These are phyloP conservation scores for Nansenia antarctica DNA, from an alignment of 2,113 vertebrate genomes.

Conservation along the genomic window DNA sequence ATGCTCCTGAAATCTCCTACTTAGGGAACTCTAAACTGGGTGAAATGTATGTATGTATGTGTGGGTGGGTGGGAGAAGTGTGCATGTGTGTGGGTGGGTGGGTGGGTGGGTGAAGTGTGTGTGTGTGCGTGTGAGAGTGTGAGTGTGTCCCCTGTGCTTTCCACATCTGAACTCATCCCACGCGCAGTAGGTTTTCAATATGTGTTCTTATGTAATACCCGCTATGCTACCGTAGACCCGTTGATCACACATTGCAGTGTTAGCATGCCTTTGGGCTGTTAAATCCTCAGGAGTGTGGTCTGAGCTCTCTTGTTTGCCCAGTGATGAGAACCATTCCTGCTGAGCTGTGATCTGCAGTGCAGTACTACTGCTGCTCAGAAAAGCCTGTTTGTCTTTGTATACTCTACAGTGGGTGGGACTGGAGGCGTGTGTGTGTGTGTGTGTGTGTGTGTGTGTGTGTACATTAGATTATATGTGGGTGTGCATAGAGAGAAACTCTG, in stretches of 20 bases:
- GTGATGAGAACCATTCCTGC: slow-evolving; percentile 56
- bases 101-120: too few relatives aligned
- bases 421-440: slow-evolving; percentile 15
- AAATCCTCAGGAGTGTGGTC: slow-evolving; percentile 48
- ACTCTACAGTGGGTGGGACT: slow-evolving; percentile 19
- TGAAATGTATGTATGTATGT: too few relatives aligned
- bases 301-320: slow-evolving; percentile 53
- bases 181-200: not conserved
- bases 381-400: slow-evolving; percentile 34
- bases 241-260: not conserved
- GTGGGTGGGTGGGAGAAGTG: too few relatives aligned
- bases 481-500: slow-evolving; percentile 4
- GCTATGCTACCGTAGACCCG: too few relatives aligned
- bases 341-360: slow-evolving; percentile 65
- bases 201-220: not conserved
- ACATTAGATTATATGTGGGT: slow-evolving; percentile 32
- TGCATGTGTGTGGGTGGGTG: too few relatives aligned
- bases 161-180: not conserved
- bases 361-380: slow-evolving; percentile 35
- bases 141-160: too few relatives aligned
- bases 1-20: not conserved
- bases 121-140: too few relatives aligned
- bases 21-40: not conserved
- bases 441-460: slow-evolving; percentile 17
- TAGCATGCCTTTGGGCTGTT: not conserved